A percentile compares a stretch with the other conserved stretches of the same genome.
Conservation (phyloP, 2,113 vertebrate species). For the Lynx canadensis region DNA sequence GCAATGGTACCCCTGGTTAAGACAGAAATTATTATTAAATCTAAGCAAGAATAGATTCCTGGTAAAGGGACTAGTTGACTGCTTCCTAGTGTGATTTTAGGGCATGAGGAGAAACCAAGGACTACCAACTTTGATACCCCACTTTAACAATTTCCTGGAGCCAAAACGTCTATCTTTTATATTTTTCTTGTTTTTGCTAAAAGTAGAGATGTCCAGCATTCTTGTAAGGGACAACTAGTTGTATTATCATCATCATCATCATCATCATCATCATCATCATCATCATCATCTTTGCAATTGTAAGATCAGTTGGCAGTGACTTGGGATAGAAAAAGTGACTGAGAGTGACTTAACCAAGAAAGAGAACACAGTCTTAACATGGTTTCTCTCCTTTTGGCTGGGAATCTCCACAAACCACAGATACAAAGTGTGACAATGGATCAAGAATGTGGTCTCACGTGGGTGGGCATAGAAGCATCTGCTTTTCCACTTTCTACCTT, state of each 20-base stretch:
- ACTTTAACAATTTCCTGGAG: background rate
- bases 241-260: no score
- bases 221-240: background rate
- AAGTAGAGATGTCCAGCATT: background rate
- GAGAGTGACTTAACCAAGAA: background rate
- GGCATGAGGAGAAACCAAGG: background rate
- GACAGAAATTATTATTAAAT: conserved; percentile 14
- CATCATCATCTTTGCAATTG: background rate
- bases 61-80: background rate
- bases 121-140: background rate
- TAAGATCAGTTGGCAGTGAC: background rate
- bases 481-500: background rate
- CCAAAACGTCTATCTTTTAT: background rate
- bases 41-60: background rate
- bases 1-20: background rate
- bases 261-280: no score
- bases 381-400: background rate
- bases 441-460: background rate
- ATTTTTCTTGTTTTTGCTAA: background rate
- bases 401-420: background rate
- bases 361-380: background rate
- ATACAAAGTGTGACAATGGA: background rate
- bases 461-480: background rate
- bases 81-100: background rate
- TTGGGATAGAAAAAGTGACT: background rate